Evolutionary conservation across 2,113 vertebrate genomes (phyloP), one percentile per base, ranked within the genome.

Genomic region (Murina feae): DNA sequence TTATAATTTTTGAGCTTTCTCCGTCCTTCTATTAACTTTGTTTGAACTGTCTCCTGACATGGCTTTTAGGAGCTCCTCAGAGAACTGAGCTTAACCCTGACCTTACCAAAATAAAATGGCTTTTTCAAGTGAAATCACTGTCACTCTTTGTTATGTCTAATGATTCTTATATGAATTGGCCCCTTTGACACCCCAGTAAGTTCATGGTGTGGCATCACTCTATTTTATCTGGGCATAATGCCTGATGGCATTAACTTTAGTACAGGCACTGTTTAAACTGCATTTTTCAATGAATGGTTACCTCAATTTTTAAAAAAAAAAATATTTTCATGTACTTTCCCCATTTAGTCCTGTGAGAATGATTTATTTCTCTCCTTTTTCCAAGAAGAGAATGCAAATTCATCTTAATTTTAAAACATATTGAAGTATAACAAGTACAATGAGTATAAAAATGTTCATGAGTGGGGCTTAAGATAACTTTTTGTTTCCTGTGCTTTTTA

Each of bases 401-500:
- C 20, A 94, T 53, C 20, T 81, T 21, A 90, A 93, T 88, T 93
- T 91, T 39, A 86, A 95, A 96, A 90, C 9, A 78, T 74, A 44
- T 92, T 95, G 42, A 93, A 84, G 0, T 5, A 83, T 35, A 95
- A 86, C 51, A 95, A 96, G 85, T 88, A 94, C 68, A 96, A 75
- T 89, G 17, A 86, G 94, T 25, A 12, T 16, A 95, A 97, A 95
- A 2, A 20, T 49, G 20, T 83, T 95, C 69, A 83, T 60, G 47
- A 20, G 66, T 97, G 3, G 65, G 18, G 74, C 66, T 37, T 11
- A 93, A 66, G 87, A 25, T 25, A 2, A 74, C 53, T 96, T 97
- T 96, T 17, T 35, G 91, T 96, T 96, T 76, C 72, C 60, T 88
- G 42, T 75, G 78, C 39, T 95, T 98, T 97, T 97, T 95, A 87